phyloP scores from a whole-genome alignment of 2,797 vertebrate genomes.

The Mus spretus region DNA sequence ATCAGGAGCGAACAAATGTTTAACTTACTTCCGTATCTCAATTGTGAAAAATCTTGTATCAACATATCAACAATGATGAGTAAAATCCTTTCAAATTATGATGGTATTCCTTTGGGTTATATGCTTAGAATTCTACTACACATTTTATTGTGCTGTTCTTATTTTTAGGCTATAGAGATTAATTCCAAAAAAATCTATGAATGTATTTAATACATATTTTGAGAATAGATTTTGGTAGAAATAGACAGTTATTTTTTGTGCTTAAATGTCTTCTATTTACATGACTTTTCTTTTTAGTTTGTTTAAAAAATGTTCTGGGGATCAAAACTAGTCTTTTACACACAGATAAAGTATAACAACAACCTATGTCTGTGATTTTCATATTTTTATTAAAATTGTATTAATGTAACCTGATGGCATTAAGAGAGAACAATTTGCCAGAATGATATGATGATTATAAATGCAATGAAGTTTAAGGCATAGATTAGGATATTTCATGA shows the following conservation, averaged over 20 bases:
- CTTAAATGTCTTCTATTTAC: neutral
- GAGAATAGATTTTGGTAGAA: neutral
- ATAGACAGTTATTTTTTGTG: neutral
- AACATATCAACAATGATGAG: too few relatives aligned
- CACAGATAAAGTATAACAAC: neutral
- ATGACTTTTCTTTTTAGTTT: neutral
- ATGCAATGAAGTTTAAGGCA: neutral
- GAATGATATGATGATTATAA: neutral
- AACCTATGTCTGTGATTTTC: neutral
- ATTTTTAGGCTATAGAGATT: neutral
- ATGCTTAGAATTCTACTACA: rapidly evolving
- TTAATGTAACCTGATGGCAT: neutral
- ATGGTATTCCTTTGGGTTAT: neutral
- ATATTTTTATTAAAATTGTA: neutral
- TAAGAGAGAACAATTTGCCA: neutral
- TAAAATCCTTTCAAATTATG: neutral
- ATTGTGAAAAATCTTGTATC: neutral
- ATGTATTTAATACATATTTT: neutral
- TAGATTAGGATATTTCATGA: neutral
- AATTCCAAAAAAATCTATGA: neutral
- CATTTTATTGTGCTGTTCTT: neutral
- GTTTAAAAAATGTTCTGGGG: neutral
- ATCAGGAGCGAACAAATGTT: neutral
- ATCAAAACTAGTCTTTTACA: neutral
- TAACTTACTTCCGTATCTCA: neutral